Percentiles rank a stretch among this genome's conserved stretches.
Conservation (phyloP, 2,888 invertebrate genomes). For the Galerucella nymphaeae region DNA sequence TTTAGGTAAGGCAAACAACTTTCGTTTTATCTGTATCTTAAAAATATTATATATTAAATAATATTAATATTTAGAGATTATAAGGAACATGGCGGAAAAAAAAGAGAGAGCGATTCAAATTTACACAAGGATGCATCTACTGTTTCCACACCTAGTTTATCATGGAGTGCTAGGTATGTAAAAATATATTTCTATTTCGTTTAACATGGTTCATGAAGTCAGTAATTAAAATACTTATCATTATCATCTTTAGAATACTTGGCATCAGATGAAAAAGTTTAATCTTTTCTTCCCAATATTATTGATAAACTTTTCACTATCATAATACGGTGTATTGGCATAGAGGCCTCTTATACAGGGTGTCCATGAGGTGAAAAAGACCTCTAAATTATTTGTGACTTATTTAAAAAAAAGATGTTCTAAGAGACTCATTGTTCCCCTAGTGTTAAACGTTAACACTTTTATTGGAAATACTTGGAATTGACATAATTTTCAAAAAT, state of each 20-base stretch:
- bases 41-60: background rate
- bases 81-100: slow-evolving; percentile 86
- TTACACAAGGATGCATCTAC: slow-evolving; percentile 70
- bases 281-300: background rate
- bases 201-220: slow-evolving; percentile 4
- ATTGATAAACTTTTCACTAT: no score
- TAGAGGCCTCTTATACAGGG: no score
- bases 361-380: no score
- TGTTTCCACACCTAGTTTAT: slow-evolving; percentile 83
- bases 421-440: no score
- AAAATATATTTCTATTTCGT: background rate
- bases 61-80: slow-evolving; percentile 74
- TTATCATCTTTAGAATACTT: slow-evolving; percentile 5
- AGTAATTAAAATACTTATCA: slow-evolving; percentile 9
- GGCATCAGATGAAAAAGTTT: slow-evolving; percentile 15
- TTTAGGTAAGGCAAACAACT: slow-evolving; percentile 71
- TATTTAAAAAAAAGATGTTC: no score
- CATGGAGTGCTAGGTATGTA: slow-evolving; percentile 69
- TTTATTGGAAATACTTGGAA: background rate
- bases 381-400: no score
- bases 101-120: slow-evolving; percentile 72
- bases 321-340: no score
- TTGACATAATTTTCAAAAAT: background rate
- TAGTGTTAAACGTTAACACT: no score
- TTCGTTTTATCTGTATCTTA: background rate